Percentiles rank a stretch among this genome's conserved stretches.
Evolutionary conservation across 2,797 vertebrate genomes (phyloP).

Genomic region (Mus minutoides): DNA sequence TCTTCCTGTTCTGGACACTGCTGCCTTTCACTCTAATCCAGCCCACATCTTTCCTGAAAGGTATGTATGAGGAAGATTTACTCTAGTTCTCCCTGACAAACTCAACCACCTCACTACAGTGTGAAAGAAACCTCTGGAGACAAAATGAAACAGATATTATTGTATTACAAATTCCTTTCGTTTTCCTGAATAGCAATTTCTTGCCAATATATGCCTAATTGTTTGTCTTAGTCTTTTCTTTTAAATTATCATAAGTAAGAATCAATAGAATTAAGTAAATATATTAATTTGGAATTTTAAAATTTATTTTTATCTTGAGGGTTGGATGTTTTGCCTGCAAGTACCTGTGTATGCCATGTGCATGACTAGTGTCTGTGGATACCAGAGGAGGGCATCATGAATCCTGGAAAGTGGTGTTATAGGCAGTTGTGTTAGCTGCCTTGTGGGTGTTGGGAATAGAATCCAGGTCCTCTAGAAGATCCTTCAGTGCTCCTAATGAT

Average conservation of each 20-base stretch:
- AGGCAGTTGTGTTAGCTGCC: too few relatives aligned
- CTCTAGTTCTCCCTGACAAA: background rate
- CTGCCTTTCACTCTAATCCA: background rate
- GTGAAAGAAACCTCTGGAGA: constrained; percentile 64
- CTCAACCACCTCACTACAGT: constrained; percentile 7
- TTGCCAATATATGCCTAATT: constrained; percentile 66
- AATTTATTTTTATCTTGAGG: background rate
- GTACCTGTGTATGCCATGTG: background rate
- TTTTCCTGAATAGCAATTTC: constrained; percentile 66
- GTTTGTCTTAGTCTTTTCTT: constrained; percentile 73
- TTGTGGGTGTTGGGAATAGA: background rate
- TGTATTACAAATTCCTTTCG: background rate
- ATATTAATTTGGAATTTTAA: background rate
- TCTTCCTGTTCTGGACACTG: background rate
- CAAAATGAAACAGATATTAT: constrained; percentile 8
- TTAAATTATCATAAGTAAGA: constrained; percentile 61
- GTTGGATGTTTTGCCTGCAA: background rate
- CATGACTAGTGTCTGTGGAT: background rate
- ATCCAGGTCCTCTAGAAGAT: background rate
- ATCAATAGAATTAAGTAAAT: background rate
- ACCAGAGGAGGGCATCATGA: background rate
- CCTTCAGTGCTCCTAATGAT: background rate
- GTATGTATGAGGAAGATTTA: background rate
- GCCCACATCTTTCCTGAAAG: background rate
- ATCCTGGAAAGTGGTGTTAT: background rate